Percentiles rank a stretch among this genome's conserved stretches.
Evolutionary conservation across 1,140 invertebrate genomes (phyloP).

Genomic region (Augochlora pura): DNA sequence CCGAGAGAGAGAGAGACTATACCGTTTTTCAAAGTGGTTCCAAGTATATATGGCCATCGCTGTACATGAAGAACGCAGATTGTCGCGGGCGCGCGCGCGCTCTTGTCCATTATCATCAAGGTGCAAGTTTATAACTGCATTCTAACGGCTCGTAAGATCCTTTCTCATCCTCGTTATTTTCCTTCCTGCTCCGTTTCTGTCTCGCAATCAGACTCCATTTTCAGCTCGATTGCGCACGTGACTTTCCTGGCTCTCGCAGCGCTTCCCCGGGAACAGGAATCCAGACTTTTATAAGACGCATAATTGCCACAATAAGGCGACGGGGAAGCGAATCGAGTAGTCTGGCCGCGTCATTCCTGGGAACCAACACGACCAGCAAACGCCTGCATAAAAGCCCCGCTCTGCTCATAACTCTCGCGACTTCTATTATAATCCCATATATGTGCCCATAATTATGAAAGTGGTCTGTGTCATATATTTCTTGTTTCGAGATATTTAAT

Average conservation of each 20-base stretch:
- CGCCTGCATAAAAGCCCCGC: neutral
- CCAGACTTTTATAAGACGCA: constrained; percentile 14
- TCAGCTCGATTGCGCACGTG: constrained; percentile 32
- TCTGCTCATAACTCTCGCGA: neutral
- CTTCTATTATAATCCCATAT: neutral
- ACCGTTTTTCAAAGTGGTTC: too few species aligned
- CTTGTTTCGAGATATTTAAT: too few species aligned
- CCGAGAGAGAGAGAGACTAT: too few species aligned
- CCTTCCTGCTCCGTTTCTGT: constrained; percentile 11
- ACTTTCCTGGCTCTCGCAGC: neutral
- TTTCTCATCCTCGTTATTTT: constrained; percentile 16
- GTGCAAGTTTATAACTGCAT: constrained; percentile 3
- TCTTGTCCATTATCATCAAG: neutral
- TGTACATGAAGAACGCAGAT: neutral
- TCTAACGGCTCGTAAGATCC: neutral
- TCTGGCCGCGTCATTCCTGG: neutral
- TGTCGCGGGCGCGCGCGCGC: neutral
- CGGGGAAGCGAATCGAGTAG: too few species aligned
- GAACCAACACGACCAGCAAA: neutral
- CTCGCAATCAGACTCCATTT: constrained; percentile 31
- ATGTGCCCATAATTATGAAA: too few species aligned
- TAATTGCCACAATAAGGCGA: constrained; percentile 20
- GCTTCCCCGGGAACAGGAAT: neutral
- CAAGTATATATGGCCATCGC: too few species aligned
- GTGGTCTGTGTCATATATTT: too few species aligned